Base-by-base conservation (phyloP, 2,888 invertebrate genomes). In the Tuberolachnus salignus region DNA sequence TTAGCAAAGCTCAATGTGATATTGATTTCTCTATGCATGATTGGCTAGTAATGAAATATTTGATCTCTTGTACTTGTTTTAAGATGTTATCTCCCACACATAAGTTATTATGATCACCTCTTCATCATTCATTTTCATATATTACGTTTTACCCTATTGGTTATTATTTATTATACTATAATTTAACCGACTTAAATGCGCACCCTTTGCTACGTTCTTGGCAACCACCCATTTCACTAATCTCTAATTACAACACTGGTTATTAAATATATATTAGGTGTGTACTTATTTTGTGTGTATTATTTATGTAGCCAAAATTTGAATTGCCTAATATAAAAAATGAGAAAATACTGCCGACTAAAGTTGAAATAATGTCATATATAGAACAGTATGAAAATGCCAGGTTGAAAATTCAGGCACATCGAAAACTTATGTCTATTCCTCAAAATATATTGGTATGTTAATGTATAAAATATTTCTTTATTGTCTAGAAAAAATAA, bases 341-440 rank as follows among this genome's bases (percentile, higher is more conserved):
- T 34, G 59, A 42, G n/a, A 78, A 49, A 49, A 21, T 78, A 23
- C 23, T 78, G 16, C 78, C 78, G n/a, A 78, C 78, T 49, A 78
- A 78, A 78, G 78, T 67, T 2, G 78, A 78, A 69, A 78, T 78
- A 69, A 78, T 78, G 67, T 26, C 78, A 21, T 69, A 78, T 51
- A 61, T 78, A 51, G 78, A 78, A 69, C 78, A 78, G 34, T 78
- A 49, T 69, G 78, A 78, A n/a, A 61, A 51, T 59, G 57, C 67
- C 19, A 67, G 67, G n/a, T 16, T 21, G 1, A 34, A 78, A 67
- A 34, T 67, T 49, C 42, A 78, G 16, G 59, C 67, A 8, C 44
- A 14, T 21, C 9, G 67, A 51, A 78, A 78, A 57, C 57, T 46
- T 59, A 59, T 78, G 8, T 13, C 13, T 67, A 21, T n/a, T 51